These are phyloP conservation scores for Poliocrania exsul DNA, from an alignment of 2,797 vertebrate genomes.

Conservation along the genomic window DNA sequence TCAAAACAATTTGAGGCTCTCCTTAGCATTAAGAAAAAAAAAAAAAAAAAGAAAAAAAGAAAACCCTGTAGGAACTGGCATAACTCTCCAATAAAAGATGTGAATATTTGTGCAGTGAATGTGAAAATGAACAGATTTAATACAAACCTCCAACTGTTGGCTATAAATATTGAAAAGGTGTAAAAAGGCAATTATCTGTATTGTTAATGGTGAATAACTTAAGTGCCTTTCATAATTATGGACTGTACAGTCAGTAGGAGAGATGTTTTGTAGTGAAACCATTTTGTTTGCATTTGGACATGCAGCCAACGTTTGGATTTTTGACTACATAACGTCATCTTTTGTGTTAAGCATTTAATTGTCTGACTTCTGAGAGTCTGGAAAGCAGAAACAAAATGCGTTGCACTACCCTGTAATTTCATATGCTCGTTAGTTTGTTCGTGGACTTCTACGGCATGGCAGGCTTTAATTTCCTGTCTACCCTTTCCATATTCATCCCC, in stretches of 20 bases:
- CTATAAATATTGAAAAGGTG: not conserved
- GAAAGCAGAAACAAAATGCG: conserved; percentile 17
- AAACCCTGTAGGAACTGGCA: not conserved
- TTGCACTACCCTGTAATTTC: conserved; percentile 38
- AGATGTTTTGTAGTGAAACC: not conserved
- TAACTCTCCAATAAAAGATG: not conserved
- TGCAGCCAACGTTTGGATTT: not conserved
- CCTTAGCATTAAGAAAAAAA: not conserved
- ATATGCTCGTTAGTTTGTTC: conserved; percentile 2
- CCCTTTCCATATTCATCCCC: conserved; percentile 6
- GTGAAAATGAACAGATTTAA: not conserved
- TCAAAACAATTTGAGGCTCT: not conserved
- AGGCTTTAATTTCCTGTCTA: conserved; percentile 62
- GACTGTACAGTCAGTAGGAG: not conserved
- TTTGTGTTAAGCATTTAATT: conserved; percentile 54
- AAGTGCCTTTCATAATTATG: not conserved
- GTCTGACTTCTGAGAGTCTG: conserved; percentile 26
- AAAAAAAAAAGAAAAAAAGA: no score
- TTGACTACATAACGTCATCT: not conserved
- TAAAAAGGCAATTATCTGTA: not conserved
- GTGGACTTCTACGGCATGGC: not conserved
- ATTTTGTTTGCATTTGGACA: conserved; percentile 17
- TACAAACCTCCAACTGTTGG: not conserved
- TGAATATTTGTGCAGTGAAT: not conserved
- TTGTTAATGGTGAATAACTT: not conserved